phyloP scores from a whole-genome alignment of 2,888 invertebrate genomes.

The Capitulum mitella region DNA sequence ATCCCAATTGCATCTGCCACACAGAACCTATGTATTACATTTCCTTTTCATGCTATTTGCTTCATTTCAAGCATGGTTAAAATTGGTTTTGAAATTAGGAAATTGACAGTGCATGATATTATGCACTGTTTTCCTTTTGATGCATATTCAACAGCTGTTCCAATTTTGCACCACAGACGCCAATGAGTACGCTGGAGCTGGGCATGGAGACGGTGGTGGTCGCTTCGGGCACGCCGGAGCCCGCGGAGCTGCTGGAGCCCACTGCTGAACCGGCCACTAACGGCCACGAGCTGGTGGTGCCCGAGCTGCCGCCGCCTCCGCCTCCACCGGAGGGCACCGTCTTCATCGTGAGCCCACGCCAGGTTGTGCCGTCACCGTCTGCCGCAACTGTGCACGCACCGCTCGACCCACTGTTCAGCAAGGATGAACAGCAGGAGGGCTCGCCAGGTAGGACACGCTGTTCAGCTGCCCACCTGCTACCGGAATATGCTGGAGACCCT shows the following conservation, averaged over 20 bases:
- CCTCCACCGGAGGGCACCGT: not conserved
- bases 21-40: no score
- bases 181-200: slow-evolving; percentile 9
- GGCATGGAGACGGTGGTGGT: slow-evolving; percentile 24
- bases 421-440: not conserved
- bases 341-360: not conserved
- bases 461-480: no score
- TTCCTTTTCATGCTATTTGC: no score
- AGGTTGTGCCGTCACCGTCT: not conserved
- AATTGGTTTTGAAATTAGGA: no score
- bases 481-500: no score
- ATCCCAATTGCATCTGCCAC: no score
- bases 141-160: no score
- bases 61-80: no score
- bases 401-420: not conserved
- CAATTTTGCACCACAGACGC: not conserved
- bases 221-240: not conserved
- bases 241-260: not conserved
- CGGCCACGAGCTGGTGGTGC: not conserved
- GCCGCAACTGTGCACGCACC: slow-evolving; percentile 14
- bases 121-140: no score
- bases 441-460: not conserved
- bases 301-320: not conserved
- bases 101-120: no score
- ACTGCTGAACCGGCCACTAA: not conserved